These are phyloP conservation scores for Bombus confusus DNA, from an alignment of 1,140 invertebrate genomes.

Conservation along the genomic window DNA sequence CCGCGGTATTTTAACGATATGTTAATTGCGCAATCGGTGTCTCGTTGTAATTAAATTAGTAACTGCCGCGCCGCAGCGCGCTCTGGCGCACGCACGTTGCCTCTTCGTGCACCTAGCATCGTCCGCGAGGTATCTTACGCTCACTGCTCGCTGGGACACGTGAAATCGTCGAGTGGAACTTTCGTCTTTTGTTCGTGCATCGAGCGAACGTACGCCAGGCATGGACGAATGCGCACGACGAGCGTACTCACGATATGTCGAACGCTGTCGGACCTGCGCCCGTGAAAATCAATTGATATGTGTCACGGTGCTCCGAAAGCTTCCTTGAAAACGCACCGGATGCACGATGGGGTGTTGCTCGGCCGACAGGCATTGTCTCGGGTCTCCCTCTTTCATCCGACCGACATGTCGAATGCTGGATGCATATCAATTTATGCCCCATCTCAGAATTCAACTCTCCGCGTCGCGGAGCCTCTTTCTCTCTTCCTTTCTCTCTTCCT, in stretches of 20 bases:
- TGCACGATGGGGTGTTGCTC: constrained; percentile 70
- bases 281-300: constrained; percentile 81
- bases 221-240: neutral
- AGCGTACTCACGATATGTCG: constrained; percentile 27
- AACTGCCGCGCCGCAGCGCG: constrained; percentile 22
- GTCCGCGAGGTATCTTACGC: neutral
- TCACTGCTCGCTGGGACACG: neutral
- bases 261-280: constrained; percentile 56
- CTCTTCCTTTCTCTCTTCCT: constrained; percentile 56
- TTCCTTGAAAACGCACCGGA: constrained; percentile 80
- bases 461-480: constrained; percentile 42
- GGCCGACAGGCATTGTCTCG: constrained; percentile 76
- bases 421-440: constrained; percentile 76
- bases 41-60: constrained; percentile 58
- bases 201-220: neutral
- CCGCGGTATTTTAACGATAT: constrained; percentile 55
- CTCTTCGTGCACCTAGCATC: neutral
- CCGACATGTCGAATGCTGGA: constrained; percentile 78
- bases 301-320: constrained; percentile 72
- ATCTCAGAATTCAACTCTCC: constrained; percentile 69
- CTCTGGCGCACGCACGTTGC: constrained; percentile 6
- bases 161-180: constrained; percentile 35
- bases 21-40: constrained; percentile 52
- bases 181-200: constrained; percentile 32
- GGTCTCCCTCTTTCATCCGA: constrained; percentile 77